Conservation (phyloP, 2,888 invertebrate species). For the Hemicrepidius hirtus region DNA sequence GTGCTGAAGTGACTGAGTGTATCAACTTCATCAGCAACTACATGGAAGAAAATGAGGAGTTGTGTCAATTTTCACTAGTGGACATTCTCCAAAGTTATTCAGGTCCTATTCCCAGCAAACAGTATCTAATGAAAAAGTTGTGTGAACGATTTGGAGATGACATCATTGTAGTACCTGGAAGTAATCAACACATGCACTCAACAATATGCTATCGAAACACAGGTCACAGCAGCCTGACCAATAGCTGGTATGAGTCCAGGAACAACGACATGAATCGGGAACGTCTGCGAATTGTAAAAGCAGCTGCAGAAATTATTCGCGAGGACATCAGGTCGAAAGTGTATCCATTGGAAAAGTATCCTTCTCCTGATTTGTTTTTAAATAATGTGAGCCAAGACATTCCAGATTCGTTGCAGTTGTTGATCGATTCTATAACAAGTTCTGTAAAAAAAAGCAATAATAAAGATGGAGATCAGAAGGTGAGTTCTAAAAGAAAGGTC, state of each 20-base stretch:
- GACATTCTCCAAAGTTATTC: not conserved
- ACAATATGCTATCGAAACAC: constrained; percentile 25
- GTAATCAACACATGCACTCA: constrained; percentile 12
- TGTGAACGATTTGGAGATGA: constrained; percentile 14
- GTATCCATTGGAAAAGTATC: not conserved
- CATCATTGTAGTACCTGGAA: constrained; percentile 23
- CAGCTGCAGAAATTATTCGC: not conserved
- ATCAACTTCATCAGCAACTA: not conserved
- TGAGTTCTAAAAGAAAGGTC: not conserved
- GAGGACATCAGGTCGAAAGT: not conserved
- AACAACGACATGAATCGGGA: too few species aligned
- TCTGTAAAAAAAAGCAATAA: too few species aligned
- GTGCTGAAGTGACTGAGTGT: constrained; percentile 4
- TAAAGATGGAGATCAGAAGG: too few species aligned
- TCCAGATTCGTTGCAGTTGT: not conserved
- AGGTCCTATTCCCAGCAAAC: not conserved
- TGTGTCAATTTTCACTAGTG: constrained; percentile 12
- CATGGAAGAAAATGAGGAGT: not conserved
- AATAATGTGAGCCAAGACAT: not conserved
- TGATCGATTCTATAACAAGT: too few species aligned
- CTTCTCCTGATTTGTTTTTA: not conserved
- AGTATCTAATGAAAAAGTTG: constrained; percentile 9
- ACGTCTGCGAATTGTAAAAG: not conserved
- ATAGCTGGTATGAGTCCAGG: not conserved
- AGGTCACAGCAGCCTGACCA: constrained; percentile 5